These are phyloP conservation scores for Perca schrenkii DNA, from an alignment of 2,113 vertebrate species.

Conservation along the genomic window DNA sequence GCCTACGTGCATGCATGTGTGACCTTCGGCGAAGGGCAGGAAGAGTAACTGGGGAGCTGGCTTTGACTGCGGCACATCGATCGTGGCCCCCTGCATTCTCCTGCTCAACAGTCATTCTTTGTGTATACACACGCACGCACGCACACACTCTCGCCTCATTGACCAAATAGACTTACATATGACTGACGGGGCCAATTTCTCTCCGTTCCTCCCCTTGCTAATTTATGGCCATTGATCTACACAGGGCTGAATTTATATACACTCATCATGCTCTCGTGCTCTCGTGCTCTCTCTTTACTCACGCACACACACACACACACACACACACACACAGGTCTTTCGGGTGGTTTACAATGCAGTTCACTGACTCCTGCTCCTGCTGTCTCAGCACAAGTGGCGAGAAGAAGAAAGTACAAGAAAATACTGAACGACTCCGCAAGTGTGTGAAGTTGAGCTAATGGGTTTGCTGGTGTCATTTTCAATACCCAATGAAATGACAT, in stretches of 20 bases:
- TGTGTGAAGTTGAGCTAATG: conserved; percentile 47
- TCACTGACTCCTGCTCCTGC: conserved; percentile 72
- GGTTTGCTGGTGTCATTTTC: conserved; percentile 33
- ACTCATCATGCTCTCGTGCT: conserved; percentile 70
- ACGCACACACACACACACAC: conserved; percentile 23
- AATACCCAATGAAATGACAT: conserved; percentile 18
- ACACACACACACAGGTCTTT: conserved; percentile 40
- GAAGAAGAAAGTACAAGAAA: conserved; percentile 69
- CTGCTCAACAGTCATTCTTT: conserved; percentile 70
- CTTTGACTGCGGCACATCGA: conserved; percentile 80
- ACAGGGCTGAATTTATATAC: conserved; percentile 78
- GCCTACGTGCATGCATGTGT: conserved; percentile 30
- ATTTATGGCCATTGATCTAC: conserved; percentile 83
- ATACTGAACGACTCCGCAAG: conserved; percentile 61
- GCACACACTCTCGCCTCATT: conserved; percentile 72
- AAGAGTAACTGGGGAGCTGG: conserved; percentile 78
- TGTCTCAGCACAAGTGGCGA: conserved; percentile 73
- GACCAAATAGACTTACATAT: conserved; percentile 82
- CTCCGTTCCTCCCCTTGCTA: conserved; percentile 71
- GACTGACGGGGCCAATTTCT: conserved; percentile 82
- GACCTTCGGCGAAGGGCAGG: conserved; percentile 79
- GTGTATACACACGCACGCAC: conserved; percentile 34
- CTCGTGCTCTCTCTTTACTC: conserved; percentile 15
- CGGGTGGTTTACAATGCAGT: conserved; percentile 64
- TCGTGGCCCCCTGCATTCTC: conserved; percentile 70